phyloP scores from a whole-genome alignment of 2,113 vertebrate species.

The Brachypodius melanocephalos region DNA sequence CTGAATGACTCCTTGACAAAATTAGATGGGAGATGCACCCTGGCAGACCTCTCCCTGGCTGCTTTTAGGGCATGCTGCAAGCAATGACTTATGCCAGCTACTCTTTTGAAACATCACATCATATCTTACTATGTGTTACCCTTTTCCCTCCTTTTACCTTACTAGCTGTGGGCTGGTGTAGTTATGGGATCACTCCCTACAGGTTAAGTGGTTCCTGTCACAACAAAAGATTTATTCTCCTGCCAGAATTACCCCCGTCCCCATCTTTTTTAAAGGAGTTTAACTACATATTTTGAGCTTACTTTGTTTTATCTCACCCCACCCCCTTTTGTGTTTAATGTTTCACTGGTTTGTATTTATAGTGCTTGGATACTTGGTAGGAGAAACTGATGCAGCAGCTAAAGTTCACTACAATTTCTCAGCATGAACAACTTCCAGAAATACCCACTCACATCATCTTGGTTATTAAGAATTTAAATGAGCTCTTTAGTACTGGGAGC shows the following conservation, averaged over 20 bases:
- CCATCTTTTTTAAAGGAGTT: neutral
- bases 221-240: neutral
- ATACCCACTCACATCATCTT: slow-evolving; percentile 12
- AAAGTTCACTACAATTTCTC: neutral
- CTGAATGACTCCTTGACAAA: neutral
- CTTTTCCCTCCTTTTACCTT: neutral
- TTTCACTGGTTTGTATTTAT: slow-evolving; percentile 27
- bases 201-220: neutral
- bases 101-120: slow-evolving; percentile 41
- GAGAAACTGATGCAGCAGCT: slow-evolving; percentile 40
- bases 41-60: neutral
- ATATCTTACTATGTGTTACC: neutral
- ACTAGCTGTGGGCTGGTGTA: neutral
- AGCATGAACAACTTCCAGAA: slow-evolving; percentile 22
- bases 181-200: neutral
- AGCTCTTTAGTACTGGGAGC: neutral
- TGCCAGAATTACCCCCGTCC: neutral
- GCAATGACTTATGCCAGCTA: neutral
- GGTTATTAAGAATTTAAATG: slow-evolving; percentile 38
- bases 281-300: neutral
- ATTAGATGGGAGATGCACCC: neutral
- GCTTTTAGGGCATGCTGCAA: slow-evolving; percentile 25
- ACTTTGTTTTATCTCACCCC: neutral
- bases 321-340: neutral
- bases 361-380: slow-evolving; percentile 20